Evolutionary conservation across 1,140 invertebrate species (phyloP).

Genomic region (Meloidogyne hapla): DNA sequence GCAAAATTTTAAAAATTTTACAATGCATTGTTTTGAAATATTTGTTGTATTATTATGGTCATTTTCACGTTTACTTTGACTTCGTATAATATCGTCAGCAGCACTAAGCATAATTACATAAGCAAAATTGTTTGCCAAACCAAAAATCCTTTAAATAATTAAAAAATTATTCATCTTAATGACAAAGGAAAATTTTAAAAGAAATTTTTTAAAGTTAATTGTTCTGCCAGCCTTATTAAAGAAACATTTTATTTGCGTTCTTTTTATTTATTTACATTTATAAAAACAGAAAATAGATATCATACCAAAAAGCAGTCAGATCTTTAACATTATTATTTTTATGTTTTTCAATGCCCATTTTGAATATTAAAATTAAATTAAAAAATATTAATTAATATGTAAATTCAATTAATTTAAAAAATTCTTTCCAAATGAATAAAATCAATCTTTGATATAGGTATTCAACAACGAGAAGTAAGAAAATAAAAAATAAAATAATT

Average conservation of each 20-base stretch:
- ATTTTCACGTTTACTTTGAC: neutral
- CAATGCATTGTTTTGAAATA: neutral
- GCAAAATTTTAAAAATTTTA: neutral
- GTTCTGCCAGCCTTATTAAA: too few relatives aligned
- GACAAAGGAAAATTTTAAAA: neutral
- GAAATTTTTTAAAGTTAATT: neutral
- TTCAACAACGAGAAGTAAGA: too few relatives aligned
- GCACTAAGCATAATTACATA: slow-evolving; percentile 45
- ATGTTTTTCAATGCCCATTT: neutral
- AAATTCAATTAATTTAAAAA: too few relatives aligned
- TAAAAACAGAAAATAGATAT: neutral
- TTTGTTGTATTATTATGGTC: neutral
- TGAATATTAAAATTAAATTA: neutral
- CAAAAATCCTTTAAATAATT: slow-evolving; percentile 41
- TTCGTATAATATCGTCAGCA: slow-evolving; percentile 43
- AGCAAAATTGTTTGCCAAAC: slow-evolving; percentile 43
- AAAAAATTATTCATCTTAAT: too few relatives aligned
- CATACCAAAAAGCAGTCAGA: neutral
- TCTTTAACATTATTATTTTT: neutral
- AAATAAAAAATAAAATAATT: too few relatives aligned
- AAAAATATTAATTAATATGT: neutral
- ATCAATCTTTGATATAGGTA: too few relatives aligned
- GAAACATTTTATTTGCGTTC: too few relatives aligned
- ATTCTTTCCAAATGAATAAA: too few relatives aligned
- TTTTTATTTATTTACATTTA: too few relatives aligned